Conservation (phyloP, 2,797 vertebrate species). For the Perodicticus potto region DNA sequence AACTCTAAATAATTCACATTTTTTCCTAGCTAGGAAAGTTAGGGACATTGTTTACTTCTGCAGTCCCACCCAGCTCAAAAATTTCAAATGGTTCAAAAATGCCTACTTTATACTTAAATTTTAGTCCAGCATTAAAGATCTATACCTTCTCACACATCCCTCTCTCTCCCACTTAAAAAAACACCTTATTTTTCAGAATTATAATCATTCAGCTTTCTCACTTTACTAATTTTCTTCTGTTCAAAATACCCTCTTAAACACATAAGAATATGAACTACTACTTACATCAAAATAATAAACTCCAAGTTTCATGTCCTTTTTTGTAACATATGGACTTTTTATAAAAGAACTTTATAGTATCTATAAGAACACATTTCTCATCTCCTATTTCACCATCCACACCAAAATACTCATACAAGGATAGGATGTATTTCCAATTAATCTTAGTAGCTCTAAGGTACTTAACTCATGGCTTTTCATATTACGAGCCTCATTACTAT, state of each 20-base stretch:
- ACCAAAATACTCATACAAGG: neutral
- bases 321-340: neutral
- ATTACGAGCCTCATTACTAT: neutral
- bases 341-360: constrained; percentile 35
- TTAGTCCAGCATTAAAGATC: neutral
- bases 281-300: neutral
- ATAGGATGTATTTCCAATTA: neutral
- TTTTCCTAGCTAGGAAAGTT: neutral
- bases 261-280: constrained; percentile 15
- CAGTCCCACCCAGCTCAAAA: constrained; percentile 18
- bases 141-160: neutral
- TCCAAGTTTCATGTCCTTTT: neutral
- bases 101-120: constrained; percentile 39
- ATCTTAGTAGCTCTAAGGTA: neutral
- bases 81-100: constrained; percentile 25
- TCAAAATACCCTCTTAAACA: constrained; percentile 56
- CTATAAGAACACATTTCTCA: constrained; percentile 15
- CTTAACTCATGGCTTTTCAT: neutral
- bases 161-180: neutral
- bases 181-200: neutral
- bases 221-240: neutral
- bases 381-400: neutral
- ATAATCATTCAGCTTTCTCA: neutral
- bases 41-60: neutral
- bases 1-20: neutral